Base-by-base conservation (phyloP, 2,113 vertebrate genomes). In the Fukomys damarensis region DNA sequence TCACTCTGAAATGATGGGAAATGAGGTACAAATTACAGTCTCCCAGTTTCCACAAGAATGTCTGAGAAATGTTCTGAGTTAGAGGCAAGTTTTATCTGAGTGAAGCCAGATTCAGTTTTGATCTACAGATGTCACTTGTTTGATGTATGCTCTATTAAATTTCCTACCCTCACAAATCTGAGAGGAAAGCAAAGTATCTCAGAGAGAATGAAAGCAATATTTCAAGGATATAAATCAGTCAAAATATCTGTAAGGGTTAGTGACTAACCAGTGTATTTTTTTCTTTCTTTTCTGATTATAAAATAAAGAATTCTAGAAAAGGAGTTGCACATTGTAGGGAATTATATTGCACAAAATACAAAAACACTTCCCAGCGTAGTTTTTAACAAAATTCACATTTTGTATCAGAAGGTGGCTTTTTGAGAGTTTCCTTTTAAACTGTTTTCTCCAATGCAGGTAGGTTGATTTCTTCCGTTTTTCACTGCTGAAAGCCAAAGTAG, bases 51-150 rank as follows among this genome's bases (percentile, higher is more conserved):
- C 41, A 10, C 70, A 46, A 68, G 86, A 94, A 87, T 92, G 79
- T 65, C 46, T 70, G 41, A 86, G 61, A 93, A 95, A 77, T 79
- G 7, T 66, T 63, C 46, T 91, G 22, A 49, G 46, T 80, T 56
- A 84, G 38, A 86, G 9, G 4, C 6, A 84, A 38, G 46, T 65
- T 93, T 97, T 93, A 96, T 97, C 91, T 97, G 35, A 43, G 91
- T 84, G 89, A 96, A 95, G 89, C 54, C 89, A 97, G 96, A 95
- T 79, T 83, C 68, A 59, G 4, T 72, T 96, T 93, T 96, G 87
- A 97, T 93, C 43, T 70, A 84, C 68, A 72, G 26, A 4, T 89
- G 86, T 91, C 82, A 68, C 32, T 63, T 87, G 35, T 84, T 90
- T 95, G 94, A 93, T 41, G 11, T 76, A 85, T 65, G 52, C 63